Evolutionary conservation across 2,888 invertebrate species (phyloP).

Genomic region (Yponomeuta cagnagella): DNA sequence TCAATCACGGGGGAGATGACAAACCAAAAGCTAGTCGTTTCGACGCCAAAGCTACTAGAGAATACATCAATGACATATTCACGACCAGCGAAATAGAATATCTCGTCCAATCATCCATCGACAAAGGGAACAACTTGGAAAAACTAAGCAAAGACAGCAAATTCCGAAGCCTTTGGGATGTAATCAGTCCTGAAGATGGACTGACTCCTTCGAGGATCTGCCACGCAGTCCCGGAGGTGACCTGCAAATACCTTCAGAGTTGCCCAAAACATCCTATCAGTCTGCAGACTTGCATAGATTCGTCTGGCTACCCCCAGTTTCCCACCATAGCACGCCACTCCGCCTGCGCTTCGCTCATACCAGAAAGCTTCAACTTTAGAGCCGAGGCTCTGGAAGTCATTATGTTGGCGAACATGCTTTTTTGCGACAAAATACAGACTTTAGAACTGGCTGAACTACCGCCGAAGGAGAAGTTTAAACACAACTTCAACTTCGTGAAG

Average conservation of each 20-base stretch:
- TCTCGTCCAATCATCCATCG: neutral
- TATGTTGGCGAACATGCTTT: slow-evolving; percentile 9
- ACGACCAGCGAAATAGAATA: neutral
- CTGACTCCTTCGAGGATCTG: neutral
- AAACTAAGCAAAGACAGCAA: neutral
- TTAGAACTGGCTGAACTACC: neutral
- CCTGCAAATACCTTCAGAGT: neutral
- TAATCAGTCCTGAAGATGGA: neutral
- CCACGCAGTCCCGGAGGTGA: neutral
- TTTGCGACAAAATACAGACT: slow-evolving; percentile 1
- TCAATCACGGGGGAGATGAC: too few species aligned
- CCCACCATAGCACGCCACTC: slow-evolving; percentile 5
- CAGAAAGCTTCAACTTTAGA: slow-evolving; percentile 7
- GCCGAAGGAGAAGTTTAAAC: neutral
- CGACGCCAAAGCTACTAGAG: too few species aligned
- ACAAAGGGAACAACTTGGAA: neutral
- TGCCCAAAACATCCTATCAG: neutral
- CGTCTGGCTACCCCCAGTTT: neutral
- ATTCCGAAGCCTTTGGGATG: neutral
- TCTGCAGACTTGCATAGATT: neutral
- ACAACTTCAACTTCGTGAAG: neutral
- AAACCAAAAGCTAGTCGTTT: too few species aligned
- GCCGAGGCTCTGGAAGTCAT: slow-evolving; percentile 8
- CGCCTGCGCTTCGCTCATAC: slow-evolving; percentile 6
- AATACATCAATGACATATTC: neutral